Base-by-base conservation (phyloP, 2,888 invertebrate species). In the Lasioglossum marginatum region DNA sequence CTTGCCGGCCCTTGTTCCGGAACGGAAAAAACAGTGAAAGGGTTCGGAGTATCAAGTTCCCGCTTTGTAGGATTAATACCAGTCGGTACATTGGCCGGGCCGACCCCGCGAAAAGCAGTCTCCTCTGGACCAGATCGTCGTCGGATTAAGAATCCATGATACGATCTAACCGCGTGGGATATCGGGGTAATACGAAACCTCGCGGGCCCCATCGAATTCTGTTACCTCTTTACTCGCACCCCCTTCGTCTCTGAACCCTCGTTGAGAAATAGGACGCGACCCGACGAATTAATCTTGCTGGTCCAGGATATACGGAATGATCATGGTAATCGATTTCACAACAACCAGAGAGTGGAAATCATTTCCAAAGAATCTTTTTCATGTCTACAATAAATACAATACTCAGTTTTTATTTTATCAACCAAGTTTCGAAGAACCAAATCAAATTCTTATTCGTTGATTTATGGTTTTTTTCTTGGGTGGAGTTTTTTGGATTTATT, bases 81-180 rank as follows among this genome's bases (percentile, higher is more conserved):
- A 82, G 82, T 78, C 74, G 14, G 82, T 81, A 77, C 66, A 77
- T 72, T 52, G 52, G 52, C 23, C 48, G 48, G 27, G 76, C 76
- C 52, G 83, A 77, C 68, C 77, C 68, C 77, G 78, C 78, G 81
- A 77, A 77, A 85, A 77, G 70, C 52, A 76, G 40, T 72, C 45
- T 31, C 34, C 60, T 70, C 57, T 74, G 74, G 68, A 66, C 70
- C 85, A 71, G 85, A 81, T 87, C 77, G 57, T 74, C 78, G 88
- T 72, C 81, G 88, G 88, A 89, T 89, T 87, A 88, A 88, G 82
- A 80, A 79, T 75, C 87, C 43, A 85, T 77, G 79, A 88, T 84
- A 84, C 74, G 74, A 78, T 66, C 79, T 81, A 52, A 71, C 86
- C 68, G 89, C 89, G 89, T 87, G 86, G 89, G 89, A 89, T 68